Base-by-base conservation (phyloP, 92 coral and sea anemone genomes). In the Epizoanthus rinbou region DNA sequence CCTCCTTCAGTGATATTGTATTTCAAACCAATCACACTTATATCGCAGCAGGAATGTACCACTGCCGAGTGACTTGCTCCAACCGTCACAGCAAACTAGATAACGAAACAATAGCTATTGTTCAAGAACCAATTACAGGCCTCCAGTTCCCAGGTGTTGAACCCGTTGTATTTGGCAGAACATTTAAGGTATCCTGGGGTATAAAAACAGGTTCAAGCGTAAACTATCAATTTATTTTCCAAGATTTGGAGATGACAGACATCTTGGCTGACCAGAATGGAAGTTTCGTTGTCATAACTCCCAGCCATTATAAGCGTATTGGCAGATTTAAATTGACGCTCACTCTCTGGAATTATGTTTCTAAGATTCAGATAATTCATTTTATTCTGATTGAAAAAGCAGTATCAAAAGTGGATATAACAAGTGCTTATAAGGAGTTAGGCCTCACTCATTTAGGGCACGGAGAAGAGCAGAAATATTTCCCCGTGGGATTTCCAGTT, bases 401-500 rank as follows among this genome's bases (percentile, higher is more conserved):
- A 71, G 39, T 89, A 57, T 58, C 82, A 82, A 58, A 70, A 6
- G 86, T 84, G 8, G 41, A 63, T 4, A 72, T 89, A 3, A 74
- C 15, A 5, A 37, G 86, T 23, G 60, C 16, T 16, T 91, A 87
- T 56, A n/a, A 22, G 3, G 81, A 64, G 74, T 71, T 31, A 18
- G 64, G 78, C 0, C 25, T 11, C 3, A 67, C 73, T 16, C 82
- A 84, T 67, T 18, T 47, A 23, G 92, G 92, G 11, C 71, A 89
- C 79, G 95, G 92, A 22, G 64, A 31, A 11, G 37, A 53, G 14
- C 74, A 59, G 64, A 86, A 81, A 8, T 59, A 76, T 60, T 89
- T 89, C 67, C 90, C 92, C 56, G 45, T 56, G 18, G 88, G 88
- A 24, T 25, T 74, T n/a, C 92, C 88, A 0, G 86, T 91, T 56